A percentile compares a stretch with the other conserved stretches of the same genome.
Conservation (phyloP, 2,888 invertebrate species). For the Brachyptera putata region DNA sequence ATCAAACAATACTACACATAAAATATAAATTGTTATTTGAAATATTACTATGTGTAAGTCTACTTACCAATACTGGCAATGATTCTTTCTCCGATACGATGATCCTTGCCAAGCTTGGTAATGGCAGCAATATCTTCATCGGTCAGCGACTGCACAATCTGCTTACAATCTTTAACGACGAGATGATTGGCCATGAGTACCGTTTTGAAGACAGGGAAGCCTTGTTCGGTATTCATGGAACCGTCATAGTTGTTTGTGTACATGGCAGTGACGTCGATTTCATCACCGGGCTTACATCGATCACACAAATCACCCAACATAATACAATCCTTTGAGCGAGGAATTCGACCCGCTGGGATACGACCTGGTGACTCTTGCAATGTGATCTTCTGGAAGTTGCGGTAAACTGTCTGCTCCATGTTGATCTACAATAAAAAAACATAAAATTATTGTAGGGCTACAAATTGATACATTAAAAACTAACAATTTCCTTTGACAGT, state of each 20-base stretch:
- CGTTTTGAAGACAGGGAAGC: slow-evolving; percentile 98
- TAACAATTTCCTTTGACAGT: too few species aligned
- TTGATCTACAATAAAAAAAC: slow-evolving; percentile 65
- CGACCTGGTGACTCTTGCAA: slow-evolving; percentile 97
- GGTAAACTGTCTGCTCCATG: slow-evolving; percentile 97
- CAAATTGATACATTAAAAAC: not conserved
- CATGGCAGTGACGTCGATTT: slow-evolving; percentile 90
- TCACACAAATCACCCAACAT: slow-evolving; percentile 93
- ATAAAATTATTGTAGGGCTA: not conserved
- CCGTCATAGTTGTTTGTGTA: slow-evolving; percentile 98
- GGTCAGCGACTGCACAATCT: slow-evolving; percentile 86
- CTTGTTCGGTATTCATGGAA: slow-evolving; percentile 87
- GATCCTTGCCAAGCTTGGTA: slow-evolving; percentile 81
- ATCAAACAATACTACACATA: too few species aligned
- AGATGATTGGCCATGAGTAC: slow-evolving; percentile 95
- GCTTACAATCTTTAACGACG: slow-evolving; percentile 89
- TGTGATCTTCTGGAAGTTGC: slow-evolving; percentile 97
- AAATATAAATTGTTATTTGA: too few species aligned
- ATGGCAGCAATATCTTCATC: slow-evolving; percentile 94
- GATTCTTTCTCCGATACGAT: slow-evolving; percentile 81
- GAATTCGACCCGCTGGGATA: slow-evolving; percentile 95
- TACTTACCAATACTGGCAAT: slow-evolving; percentile 74
- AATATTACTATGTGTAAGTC: too few species aligned
- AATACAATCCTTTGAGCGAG: slow-evolving; percentile 95
- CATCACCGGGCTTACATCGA: slow-evolving; percentile 96